Evolutionary conservation across 2,888 invertebrate genomes (phyloP), one percentile per base, ranked within the genome.

Genomic region (Argynnis bischoffii): DNA sequence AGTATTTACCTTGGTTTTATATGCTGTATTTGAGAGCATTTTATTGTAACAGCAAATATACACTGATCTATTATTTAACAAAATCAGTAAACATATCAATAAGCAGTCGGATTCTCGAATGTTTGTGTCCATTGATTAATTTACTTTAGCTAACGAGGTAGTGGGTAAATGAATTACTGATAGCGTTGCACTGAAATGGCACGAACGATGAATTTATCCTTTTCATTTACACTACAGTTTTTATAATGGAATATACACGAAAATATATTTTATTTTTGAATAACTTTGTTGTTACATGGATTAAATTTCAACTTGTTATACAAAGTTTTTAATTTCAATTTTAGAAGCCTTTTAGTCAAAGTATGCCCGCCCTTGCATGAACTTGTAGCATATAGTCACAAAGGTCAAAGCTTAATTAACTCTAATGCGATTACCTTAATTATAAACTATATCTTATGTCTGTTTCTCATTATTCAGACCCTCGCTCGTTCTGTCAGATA

Each of bases 91-190:
- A 61, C 31, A 51, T 61, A 51, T 61, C 51, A 61, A 18, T 61
- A 51, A 51, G 18, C 61, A 41, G 41, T 56, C 21, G 51, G 18
- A 61, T 61, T 61, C 60, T 14, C 55, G 61, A 67, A 67, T 67
- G 64, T 64, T 70, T 61, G 67, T 54, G 46, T 65, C 26, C 67
- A 69, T 67, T 67, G 69, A 69, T 69, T 67, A 64, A 71, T 69
- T 71, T 71, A 69, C 71, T 68, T 68, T 65, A 65, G 65, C 68
- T 71, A 71, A 71, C 69, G 71, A 71, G 71, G 61, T 59, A 47
- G 63, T 51, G 56, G 56, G 31, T 63, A 67, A 71, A 69, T 63
- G 55, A 69, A 71, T 67, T 69, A 69, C 67, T 67, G 67, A 70
- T 51, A 64, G 56, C 64, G 26, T 55, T 68, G 53, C 64, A 55